These are phyloP conservation scores for Steatocranus sp. DNA, from an alignment of 2,797 vertebrate species.

Conservation along the genomic window DNA sequence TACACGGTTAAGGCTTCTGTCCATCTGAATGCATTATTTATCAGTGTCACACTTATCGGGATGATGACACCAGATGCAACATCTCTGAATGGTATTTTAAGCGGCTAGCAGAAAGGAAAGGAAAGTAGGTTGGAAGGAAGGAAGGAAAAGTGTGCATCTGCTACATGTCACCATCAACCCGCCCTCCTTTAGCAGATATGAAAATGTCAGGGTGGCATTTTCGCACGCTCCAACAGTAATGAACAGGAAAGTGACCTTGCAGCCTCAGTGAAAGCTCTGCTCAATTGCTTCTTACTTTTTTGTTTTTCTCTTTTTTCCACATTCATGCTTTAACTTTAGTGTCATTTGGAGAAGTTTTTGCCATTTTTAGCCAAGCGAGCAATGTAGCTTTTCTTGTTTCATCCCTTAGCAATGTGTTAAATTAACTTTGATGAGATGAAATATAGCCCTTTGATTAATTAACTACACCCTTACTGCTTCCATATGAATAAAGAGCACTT, in stretches of 20 bases:
- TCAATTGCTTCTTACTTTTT: background rate
- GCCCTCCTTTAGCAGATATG: background rate
- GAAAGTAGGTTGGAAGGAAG: background rate
- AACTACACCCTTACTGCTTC: background rate
- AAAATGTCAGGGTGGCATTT: conserved; percentile 50
- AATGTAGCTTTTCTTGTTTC: background rate
- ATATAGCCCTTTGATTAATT: background rate
- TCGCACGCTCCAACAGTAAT: background rate
- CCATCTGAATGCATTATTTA: conserved; percentile 11
- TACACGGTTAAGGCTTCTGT: background rate
- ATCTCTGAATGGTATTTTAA: conserved; percentile 17
- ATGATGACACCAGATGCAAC: conserved; percentile 21
- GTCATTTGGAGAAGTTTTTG: background rate
- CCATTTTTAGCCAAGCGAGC: rapidly evolving
- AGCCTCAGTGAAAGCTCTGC: background rate
- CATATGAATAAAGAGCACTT: background rate
- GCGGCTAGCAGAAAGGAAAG: background rate
- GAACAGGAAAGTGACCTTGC: background rate
- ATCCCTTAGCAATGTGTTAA: background rate
- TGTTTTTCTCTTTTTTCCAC: background rate
- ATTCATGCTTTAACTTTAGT: background rate
- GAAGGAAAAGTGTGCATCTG: background rate
- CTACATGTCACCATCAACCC: background rate
- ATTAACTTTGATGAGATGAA: background rate
- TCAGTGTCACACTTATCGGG: conserved; percentile 23